Percentiles rank a stretch among this genome's conserved stretches.
phyloP scores from a whole-genome alignment of 1,140 invertebrate species.

The Pseudachorutes palmiensis region DNA sequence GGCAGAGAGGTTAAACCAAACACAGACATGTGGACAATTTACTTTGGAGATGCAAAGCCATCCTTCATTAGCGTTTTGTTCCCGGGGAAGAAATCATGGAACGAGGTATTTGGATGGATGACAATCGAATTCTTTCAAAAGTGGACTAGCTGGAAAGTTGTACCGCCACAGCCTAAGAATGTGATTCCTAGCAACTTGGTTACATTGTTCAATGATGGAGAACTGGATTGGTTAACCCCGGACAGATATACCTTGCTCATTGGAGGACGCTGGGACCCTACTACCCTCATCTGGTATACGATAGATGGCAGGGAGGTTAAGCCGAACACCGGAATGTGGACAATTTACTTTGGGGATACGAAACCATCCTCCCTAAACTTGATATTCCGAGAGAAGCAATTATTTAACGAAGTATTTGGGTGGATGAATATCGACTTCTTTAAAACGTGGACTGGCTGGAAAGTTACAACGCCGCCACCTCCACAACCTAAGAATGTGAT shows the following conservation, averaged over 20 bases:
- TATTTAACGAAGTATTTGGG: constrained; percentile 5
- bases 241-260: constrained; percentile 1
- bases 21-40: constrained; percentile 12
- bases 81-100: neutral
- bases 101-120: constrained; percentile 12
- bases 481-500: neutral
- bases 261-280: constrained; percentile 7
- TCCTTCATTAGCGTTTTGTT: constrained; percentile 9
- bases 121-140: neutral
- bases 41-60: constrained; percentile 12
- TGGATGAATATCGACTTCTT: constrained; percentile 15
- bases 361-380: constrained; percentile 2
- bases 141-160: constrained; percentile 11
- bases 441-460: neutral
- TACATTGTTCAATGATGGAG: neutral
- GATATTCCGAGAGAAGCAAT: neutral
- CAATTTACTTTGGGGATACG: constrained; percentile 7
- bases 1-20: constrained; percentile 10
- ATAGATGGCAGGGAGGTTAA: constrained; percentile 3
- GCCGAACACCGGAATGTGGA: constrained; percentile 6
- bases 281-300: neutral
- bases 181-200: neutral
- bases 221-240: constrained; percentile 10
- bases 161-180: constrained; percentile 4
- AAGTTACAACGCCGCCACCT: neutral